Conservation (phyloP, 2,113 vertebrate genomes). For the Pollachius pollachius region DNA sequence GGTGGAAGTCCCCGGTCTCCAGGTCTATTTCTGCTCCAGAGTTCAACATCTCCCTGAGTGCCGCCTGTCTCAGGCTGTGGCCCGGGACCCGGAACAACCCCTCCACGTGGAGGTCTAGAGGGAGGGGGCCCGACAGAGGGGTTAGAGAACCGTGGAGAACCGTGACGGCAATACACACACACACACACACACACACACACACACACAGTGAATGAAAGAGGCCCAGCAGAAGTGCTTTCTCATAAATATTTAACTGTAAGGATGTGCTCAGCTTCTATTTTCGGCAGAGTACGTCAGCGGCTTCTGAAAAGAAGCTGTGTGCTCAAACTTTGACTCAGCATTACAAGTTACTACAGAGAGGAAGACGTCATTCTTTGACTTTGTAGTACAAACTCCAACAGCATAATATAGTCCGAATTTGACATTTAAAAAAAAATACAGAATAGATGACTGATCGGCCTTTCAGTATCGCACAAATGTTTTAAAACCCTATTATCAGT, state of each 20-base stretch:
- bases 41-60: constrained; percentile 90
- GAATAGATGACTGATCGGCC: too few species aligned
- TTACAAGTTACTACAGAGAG: not conserved
- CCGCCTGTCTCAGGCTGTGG: constrained; percentile 91
- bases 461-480: too few species aligned
- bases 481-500: not conserved
- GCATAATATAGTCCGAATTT: not conserved
- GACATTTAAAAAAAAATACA: not conserved
- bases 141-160: constrained; percentile 5
- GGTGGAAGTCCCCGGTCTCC: constrained; percentile 92
- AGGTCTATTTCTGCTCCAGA: constrained; percentile 88
- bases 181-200: constrained; percentile 1
- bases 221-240: constrained; percentile 60
- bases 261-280: constrained; percentile 57
- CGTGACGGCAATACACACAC: not conserved
- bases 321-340: constrained; percentile 11
- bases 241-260: constrained; percentile 65
- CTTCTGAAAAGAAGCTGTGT: constrained; percentile 59
- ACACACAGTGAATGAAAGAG: constrained; percentile 43
- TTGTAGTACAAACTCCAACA: too few species aligned
- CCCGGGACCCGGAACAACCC: constrained; percentile 97
- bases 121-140: constrained; percentile 2
- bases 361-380: not conserved
- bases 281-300: constrained; percentile 57
- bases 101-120: constrained; percentile 87